Percentiles rank a stretch among this genome's conserved stretches.
Evolutionary conservation across 2,113 vertebrate species (phyloP).

Genomic region (Bujurquina vittata): DNA sequence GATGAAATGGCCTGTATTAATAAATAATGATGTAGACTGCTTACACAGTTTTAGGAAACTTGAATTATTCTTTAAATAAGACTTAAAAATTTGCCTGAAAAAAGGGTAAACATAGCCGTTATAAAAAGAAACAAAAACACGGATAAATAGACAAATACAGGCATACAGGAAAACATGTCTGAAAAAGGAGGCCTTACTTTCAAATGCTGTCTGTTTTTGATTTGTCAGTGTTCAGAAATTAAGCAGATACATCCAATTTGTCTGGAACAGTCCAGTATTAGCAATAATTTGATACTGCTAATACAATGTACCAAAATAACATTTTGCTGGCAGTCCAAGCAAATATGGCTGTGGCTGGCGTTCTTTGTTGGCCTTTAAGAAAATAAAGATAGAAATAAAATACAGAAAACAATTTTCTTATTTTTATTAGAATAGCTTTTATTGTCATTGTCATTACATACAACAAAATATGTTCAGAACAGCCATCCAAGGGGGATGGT

Average conservation of each 20-base stretch:
- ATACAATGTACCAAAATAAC: slow-evolving; percentile 27
- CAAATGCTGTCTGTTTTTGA: background rate
- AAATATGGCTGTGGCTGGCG: slow-evolving; percentile 31
- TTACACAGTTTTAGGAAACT: background rate
- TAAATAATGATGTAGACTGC: background rate
- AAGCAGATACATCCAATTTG: background rate
- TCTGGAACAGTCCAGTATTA: background rate
- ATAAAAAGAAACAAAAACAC: background rate
- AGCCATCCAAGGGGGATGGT: too few species aligned
- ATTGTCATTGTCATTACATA: too few species aligned
- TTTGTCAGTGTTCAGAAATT: background rate
- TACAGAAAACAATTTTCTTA: slow-evolving; percentile 28
- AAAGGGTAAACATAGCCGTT: background rate
- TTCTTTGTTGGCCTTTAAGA: slow-evolving; percentile 28
- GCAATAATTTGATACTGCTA: slow-evolving; percentile 22
- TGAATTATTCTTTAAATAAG: too few species aligned
- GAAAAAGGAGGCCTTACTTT: background rate
- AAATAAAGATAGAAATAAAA: slow-evolving; percentile 35
- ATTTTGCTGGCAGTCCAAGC: slow-evolving; percentile 27
- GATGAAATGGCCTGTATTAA: background rate
- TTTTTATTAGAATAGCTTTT: too few species aligned
- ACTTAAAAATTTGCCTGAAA: too few species aligned
- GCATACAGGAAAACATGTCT: background rate
- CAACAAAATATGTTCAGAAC: too few species aligned
- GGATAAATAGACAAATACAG: background rate